A percentile compares a stretch with the other conserved stretches of the same genome.
Evolutionary conservation across 2,797 vertebrate species (phyloP).

Genomic region (Benthosema pterotum): DNA sequence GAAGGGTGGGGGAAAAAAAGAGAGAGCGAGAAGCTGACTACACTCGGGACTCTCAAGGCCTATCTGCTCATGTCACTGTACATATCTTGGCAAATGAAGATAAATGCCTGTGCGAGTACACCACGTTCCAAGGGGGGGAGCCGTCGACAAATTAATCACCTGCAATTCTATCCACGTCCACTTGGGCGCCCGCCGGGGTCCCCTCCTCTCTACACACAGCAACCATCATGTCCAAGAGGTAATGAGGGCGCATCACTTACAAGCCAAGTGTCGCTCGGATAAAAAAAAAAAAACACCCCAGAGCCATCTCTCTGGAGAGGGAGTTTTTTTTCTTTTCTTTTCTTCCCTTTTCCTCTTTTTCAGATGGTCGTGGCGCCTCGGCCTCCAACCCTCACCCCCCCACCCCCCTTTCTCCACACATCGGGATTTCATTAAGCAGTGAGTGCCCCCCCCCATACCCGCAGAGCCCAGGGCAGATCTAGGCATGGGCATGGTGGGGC

Average conservation of each 20-base stretch:
- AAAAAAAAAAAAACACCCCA: slow-evolving; percentile 34
- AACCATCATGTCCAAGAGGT: slow-evolving; percentile 30
- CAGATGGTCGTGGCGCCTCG: slow-evolving; percentile 55
- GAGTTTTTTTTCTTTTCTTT: slow-evolving; percentile 35
- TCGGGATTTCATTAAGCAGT: slow-evolving; percentile 77
- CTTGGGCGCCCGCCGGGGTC: slow-evolving; percentile 63
- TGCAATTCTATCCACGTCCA: slow-evolving; percentile 78
- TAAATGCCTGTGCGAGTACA: slow-evolving; percentile 69
- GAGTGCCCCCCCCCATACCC: slow-evolving; percentile 23
- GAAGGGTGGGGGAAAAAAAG: too few relatives aligned
- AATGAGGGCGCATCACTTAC: slow-evolving; percentile 61
- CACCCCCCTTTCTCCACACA: slow-evolving; percentile 62
- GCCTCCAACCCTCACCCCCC: slow-evolving; percentile 52
- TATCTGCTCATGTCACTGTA: slow-evolving; percentile 67
- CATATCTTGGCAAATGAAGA: slow-evolving; percentile 80
- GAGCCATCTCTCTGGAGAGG: slow-evolving; percentile 65
- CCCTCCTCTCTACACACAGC: too few relatives aligned
- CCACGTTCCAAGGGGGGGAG: slow-evolving; percentile 65
- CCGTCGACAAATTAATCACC: slow-evolving; percentile 76
- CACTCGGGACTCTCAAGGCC: slow-evolving; percentile 39
- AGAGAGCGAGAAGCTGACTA: slow-evolving; percentile 1
- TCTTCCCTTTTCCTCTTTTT: slow-evolving; percentile 29
- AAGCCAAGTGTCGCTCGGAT: slow-evolving; percentile 35
- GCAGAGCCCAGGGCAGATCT: too few relatives aligned
- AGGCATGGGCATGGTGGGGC: too few relatives aligned